A percentile compares a stretch with the other conserved stretches of the same genome.
These are phyloP conservation scores for Myotis brandtii DNA, from an alignment of 2,113 vertebrate genomes.

Conservation along the genomic window DNA sequence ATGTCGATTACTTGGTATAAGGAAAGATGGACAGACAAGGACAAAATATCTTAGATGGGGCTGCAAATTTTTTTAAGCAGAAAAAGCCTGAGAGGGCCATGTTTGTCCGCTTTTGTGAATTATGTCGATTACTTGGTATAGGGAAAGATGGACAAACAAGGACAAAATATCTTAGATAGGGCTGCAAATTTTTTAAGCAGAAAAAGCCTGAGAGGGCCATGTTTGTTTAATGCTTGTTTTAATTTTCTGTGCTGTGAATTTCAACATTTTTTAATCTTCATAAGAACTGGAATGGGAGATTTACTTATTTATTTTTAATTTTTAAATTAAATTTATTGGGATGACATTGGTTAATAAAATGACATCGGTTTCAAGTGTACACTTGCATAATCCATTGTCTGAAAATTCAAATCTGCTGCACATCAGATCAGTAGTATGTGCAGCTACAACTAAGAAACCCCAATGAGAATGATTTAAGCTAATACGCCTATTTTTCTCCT, in stretches of 20 bases:
- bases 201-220: background rate
- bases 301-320: background rate
- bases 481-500: background rate
- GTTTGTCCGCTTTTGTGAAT: constrained; percentile 11
- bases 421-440: background rate
- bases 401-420: background rate
- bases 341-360: background rate
- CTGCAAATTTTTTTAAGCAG: background rate
- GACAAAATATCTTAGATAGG: background rate
- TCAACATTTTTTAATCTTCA: constrained; percentile 7
- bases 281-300: background rate
- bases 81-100: background rate
- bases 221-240: constrained; percentile 35
- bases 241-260: constrained; percentile 12
- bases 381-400: background rate
- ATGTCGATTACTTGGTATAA: background rate
- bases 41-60: background rate
- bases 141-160: background rate
- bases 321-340: background rate
- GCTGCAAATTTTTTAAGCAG: background rate
- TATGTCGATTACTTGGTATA: background rate
- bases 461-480: background rate
- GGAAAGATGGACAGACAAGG: background rate
- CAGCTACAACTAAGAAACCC: background rate
- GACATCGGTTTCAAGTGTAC: background rate